Conservation (phyloP, 1,140 invertebrate genomes). For the Cotesia typhae region DNA sequence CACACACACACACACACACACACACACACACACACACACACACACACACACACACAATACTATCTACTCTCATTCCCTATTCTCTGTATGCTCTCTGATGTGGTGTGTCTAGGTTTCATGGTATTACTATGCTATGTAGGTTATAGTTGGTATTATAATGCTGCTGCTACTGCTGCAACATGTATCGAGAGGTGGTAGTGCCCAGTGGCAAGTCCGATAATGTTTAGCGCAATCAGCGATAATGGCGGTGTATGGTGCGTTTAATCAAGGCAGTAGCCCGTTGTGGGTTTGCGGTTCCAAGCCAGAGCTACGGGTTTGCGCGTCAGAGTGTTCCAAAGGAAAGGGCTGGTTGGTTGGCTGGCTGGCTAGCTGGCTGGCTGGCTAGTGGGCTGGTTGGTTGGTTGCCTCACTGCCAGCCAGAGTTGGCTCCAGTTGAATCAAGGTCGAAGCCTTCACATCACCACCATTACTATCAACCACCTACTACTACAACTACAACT, state of each 20-base stretch:
- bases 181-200: slow-evolving; percentile 18
- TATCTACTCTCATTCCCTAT: slow-evolving; percentile 12
- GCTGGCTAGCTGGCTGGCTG: slow-evolving; percentile 26
- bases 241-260: slow-evolving; percentile 67
- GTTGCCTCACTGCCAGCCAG: slow-evolving; percentile 15
- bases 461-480: not conserved
- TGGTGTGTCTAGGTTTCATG: no score
- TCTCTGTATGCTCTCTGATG: not conserved
- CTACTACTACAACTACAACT: no score
- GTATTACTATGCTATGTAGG: no score
- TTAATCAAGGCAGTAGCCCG: slow-evolving; percentile 67
- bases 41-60: not conserved
- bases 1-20: slow-evolving; percentile 10
- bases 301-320: slow-evolving; percentile 50
- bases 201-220: slow-evolving; percentile 59
- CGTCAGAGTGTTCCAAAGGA: slow-evolving; percentile 56
- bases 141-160: no score
- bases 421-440: slow-evolving; percentile 12
- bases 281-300: slow-evolving; percentile 64
- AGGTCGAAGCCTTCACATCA: not conserved
- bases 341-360: slow-evolving; percentile 48
- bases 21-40: not conserved
- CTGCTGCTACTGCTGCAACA: not conserved
- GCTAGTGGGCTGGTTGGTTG: not conserved
- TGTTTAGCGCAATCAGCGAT: slow-evolving; percentile 68